Conservation (phyloP, 2,113 vertebrate species). For the Euleptes europaea region DNA sequence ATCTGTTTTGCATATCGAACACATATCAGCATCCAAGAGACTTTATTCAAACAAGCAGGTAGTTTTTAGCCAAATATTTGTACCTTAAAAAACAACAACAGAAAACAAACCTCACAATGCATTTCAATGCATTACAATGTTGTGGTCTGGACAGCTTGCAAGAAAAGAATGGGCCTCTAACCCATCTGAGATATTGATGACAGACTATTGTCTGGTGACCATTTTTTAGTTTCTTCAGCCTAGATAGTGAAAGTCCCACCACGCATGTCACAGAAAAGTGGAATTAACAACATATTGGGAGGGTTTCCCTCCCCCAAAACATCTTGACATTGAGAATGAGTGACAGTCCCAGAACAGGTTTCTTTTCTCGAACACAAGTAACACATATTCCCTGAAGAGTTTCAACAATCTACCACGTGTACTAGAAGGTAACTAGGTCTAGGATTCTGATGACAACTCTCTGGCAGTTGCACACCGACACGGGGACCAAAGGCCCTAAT, state of each 20-base stretch:
- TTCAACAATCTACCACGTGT: neutral
- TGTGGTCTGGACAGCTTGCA: slow-evolving; percentile 2
- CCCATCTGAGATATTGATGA: neutral
- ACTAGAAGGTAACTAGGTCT: neutral
- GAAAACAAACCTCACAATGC: neutral
- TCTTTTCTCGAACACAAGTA: neutral
- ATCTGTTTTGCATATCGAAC: slow-evolving; percentile 33
- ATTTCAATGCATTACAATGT: slow-evolving; percentile 1
- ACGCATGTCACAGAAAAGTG: neutral
- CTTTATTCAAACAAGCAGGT: slow-evolving; percentile 20
- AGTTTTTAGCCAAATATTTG: slow-evolving; percentile 29
- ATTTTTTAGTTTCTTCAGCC: neutral
- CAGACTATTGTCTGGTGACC: neutral
- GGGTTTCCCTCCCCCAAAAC: neutral
- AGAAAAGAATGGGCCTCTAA: slow-evolving; percentile 15
- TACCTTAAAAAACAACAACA: slow-evolving; percentile 37
- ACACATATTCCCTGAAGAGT: neutral
- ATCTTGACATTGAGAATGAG: slow-evolving; percentile 40
- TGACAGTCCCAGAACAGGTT: slow-evolving; percentile 5
- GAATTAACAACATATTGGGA: accelerated
- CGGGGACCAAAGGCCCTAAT: neutral
- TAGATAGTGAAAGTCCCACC: neutral
- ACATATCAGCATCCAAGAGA: slow-evolving; percentile 30
- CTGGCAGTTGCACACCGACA: accelerated
- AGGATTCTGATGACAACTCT: slow-evolving; percentile 10